Percentiles rank a stretch among this genome's conserved stretches.
Evolutionary conservation across 1,140 invertebrate species (phyloP).

Genomic region (Lucilia cuprina): DNA sequence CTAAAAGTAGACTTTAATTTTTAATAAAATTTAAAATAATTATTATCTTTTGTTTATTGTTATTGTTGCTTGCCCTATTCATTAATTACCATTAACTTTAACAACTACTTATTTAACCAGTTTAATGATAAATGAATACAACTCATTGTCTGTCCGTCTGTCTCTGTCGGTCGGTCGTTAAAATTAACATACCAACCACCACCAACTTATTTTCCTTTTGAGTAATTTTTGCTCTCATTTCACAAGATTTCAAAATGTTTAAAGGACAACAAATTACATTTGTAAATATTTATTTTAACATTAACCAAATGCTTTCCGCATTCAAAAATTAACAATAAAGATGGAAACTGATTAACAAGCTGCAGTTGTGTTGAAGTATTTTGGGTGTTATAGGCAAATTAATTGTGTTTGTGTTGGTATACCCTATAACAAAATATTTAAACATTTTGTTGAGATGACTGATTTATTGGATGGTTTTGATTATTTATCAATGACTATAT

Average conservation of each 20-base stretch:
- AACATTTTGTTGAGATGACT: too few relatives aligned
- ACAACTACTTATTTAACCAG: constrained; percentile 20
- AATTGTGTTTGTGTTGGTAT: not conserved
- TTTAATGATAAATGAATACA: constrained; percentile 27
- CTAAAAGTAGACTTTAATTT: not conserved
- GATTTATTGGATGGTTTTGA: too few relatives aligned
- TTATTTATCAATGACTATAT: too few relatives aligned
- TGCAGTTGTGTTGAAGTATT: not conserved
- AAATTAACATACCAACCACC: not conserved
- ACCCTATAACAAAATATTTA: not conserved
- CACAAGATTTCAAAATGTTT: not conserved
- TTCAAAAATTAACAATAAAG: constrained; percentile 1
- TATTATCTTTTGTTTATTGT: not conserved
- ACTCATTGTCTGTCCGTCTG: too few relatives aligned
- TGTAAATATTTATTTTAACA: constrained; percentile 22
- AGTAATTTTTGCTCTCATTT: not conserved
- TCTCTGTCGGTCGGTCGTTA: too few relatives aligned
- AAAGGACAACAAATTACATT: constrained; percentile 26
- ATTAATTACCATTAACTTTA: constrained; percentile 18
- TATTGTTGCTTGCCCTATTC: not conserved
- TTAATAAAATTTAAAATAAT: not conserved
- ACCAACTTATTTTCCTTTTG: not conserved
- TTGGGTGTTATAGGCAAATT: not conserved
- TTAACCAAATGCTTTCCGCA: not conserved
- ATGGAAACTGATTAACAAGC: not conserved